Evolutionary conservation across 2,797 vertebrate species (phyloP).

Genomic region (Psittacula echo): DNA sequence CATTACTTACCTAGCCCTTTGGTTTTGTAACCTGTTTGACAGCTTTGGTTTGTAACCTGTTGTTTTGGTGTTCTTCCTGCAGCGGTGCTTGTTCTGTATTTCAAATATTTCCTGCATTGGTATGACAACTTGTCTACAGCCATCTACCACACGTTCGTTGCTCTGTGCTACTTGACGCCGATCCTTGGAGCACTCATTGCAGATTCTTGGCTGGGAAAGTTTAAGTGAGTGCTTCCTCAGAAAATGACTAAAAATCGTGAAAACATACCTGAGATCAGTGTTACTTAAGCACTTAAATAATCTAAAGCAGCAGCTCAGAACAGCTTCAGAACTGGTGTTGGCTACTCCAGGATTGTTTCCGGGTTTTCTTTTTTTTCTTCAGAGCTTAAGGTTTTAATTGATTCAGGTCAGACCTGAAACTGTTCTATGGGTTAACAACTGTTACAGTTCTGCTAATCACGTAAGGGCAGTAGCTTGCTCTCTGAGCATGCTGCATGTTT

Average conservation of each 20-base stretch:
- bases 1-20: neutral
- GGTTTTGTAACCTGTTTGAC: neutral
- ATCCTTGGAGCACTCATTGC: constrained; percentile 93
- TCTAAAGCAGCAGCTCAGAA: neutral
- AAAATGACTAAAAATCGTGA: neutral
- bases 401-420: neutral
- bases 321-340: neutral
- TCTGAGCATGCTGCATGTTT: neutral
- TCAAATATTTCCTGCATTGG: constrained; percentile 89
- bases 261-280: neutral
- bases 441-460: neutral
- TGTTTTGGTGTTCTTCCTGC: neutral
- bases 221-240: constrained; percentile 84
- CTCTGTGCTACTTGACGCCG: constrained; percentile 92
- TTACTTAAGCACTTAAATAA: neutral
- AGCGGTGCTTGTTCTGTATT: constrained; percentile 94
- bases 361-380: neutral
- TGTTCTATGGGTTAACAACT: neutral
- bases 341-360: neutral
- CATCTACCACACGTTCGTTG: constrained; percentile 93
- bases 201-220: constrained; percentile 96
- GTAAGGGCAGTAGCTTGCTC: neutral
- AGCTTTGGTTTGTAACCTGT: neutral
- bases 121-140: constrained; percentile 86
- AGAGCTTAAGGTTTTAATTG: neutral